A percentile compares a stretch with the other conserved stretches of the same genome.
Evolutionary conservation across 35 echinoderm and acorn worm genomes (phyloP).

Genomic region (Ophioderma brevispina): DNA sequence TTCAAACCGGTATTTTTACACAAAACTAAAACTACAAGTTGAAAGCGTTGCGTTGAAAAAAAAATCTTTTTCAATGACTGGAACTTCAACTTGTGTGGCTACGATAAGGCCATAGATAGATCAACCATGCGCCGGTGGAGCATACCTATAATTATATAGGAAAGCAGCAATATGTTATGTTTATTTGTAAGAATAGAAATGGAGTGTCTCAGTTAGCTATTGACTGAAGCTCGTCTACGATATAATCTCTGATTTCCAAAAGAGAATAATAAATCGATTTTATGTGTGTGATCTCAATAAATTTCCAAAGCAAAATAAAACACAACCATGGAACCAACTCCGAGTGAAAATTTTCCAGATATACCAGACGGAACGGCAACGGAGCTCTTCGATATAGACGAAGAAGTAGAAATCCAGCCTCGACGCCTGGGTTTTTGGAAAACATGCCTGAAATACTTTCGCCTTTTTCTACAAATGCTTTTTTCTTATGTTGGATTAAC

Average conservation of each 20-base stretch:
- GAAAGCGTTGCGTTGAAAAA: no score
- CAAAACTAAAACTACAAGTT: no score
- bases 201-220: no score
- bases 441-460: conserved; percentile 78
- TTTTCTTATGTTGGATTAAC: conserved; percentile 97
- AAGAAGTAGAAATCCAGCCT: neutral
- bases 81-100: no score
- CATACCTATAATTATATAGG: no score
- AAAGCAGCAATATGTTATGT: no score
- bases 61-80: no score
- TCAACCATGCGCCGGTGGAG: no score
- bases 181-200: no score
- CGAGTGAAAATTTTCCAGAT: conserved; percentile 6
- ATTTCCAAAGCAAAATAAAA: neutral
- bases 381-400: neutral
- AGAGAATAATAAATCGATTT: neutral
- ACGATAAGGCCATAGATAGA: no score
- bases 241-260: neutral
- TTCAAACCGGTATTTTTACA: no score
- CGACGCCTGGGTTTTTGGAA: neutral
- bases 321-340: neutral
- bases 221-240: neutral
- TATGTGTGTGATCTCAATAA: neutral
- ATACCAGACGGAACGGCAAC: neutral
- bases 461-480: conserved; percentile 83